Conservation (phyloP, 2,113 vertebrate genomes). For the Chloropsis cyanopogon region DNA sequence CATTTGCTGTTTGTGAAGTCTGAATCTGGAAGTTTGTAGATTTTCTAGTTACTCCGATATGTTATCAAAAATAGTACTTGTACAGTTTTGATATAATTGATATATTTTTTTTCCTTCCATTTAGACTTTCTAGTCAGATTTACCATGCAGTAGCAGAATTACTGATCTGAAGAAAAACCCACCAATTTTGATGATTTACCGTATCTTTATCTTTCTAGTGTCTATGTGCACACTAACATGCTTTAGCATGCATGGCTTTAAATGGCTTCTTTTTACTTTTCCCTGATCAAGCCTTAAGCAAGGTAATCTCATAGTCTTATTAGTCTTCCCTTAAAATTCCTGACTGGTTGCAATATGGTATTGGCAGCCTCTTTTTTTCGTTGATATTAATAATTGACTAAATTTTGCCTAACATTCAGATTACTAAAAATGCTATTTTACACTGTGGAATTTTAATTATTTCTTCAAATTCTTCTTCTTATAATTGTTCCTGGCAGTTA, state of each 20-base stretch:
- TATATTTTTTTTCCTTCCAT: neutral
- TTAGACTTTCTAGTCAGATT: neutral
- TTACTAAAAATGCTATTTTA: neutral
- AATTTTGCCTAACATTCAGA: neutral
- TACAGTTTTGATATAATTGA: neutral
- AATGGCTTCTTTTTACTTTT: neutral
- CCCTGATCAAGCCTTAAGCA: neutral
- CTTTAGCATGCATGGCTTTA: neutral
- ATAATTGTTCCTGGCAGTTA: neutral
- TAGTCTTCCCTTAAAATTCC: neutral
- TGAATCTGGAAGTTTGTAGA: neutral
- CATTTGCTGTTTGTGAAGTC: neutral
- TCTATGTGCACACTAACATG: fast-evolving
- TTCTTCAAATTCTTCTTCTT: neutral
- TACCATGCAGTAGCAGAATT: neutral
- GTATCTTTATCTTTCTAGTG: neutral
- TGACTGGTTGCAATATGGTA: neutral
- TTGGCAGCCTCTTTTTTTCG: neutral
- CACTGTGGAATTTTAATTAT: neutral
- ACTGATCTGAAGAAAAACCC: neutral
- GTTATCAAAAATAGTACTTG: neutral
- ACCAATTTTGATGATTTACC: neutral
- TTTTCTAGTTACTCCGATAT: neutral
- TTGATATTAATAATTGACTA: neutral
- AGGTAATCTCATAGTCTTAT: neutral